Base-by-base conservation (phyloP, 2,888 invertebrate genomes). In the Pammene fasciana region DNA sequence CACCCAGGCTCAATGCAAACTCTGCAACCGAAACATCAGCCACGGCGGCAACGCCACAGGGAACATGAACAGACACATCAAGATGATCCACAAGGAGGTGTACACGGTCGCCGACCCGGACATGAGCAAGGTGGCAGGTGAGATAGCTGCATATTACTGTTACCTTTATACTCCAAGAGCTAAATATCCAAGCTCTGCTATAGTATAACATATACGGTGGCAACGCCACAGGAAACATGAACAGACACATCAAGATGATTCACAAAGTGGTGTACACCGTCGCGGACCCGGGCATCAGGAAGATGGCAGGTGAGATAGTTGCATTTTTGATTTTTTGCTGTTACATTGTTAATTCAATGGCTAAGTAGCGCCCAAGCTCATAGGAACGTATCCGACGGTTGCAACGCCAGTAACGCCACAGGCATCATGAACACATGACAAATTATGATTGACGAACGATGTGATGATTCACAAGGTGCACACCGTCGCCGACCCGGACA, bases 371-470 rank as follows among this genome's bases (percentile, higher is more conserved):
- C 87, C 0, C 81, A 85, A 59, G 92, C 92, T n/a, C 86, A 87
- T 72, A 92, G 92, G 81, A 89, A 87, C 92, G 92, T 75, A 78
- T 79, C n/a, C 79, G 91, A 83, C 74, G 91, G 92, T 72, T 83
- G 86, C 50, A 92, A 92, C 74, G 92, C 92, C 5, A 92, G 92
- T 9, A 91, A 90, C 73, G 90, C 92, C 0, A 92, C 92, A 0
- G 92, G 92, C 71, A 92, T 92, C 75, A 90, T 92, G 90, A 92
- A 92, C 75, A 71, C n/a, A n/a, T n/a, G 92, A 5, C 92, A 92
- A 72, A 87, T 92, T 61, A 91, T n/a, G n/a, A n/a, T n/a, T n/a
- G n/a, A n/a, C n/a, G n/a, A n/a, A n/a, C n/a, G n/a, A n/a, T n/a
- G n/a, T 90, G 79, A 90, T 90, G 84, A 85, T 89, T 67, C 92